phyloP scores from a whole-genome alignment of 2,888 invertebrate species.

The Phaedon cochleariae region DNA sequence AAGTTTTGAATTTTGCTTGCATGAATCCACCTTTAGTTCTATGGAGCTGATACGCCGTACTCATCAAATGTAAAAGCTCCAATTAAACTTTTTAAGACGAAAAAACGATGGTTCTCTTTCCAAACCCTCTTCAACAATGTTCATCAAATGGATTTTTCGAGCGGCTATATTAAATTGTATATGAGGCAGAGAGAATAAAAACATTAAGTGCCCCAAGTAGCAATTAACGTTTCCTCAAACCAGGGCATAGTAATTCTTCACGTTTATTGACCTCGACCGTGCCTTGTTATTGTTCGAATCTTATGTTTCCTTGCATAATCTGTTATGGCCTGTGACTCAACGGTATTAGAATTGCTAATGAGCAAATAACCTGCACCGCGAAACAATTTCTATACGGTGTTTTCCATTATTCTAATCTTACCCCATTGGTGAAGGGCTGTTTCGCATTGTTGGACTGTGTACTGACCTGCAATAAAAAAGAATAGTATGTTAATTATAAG shows the following conservation, averaged over 20 bases:
- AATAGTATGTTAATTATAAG: no score
- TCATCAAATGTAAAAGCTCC: no score
- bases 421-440: not conserved
- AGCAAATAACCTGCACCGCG: not conserved
- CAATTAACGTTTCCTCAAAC: conserved; percentile 14
- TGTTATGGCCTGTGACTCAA: conserved; percentile 28
- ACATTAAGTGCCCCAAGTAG: conserved; percentile 7
- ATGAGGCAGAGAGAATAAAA: not conserved
- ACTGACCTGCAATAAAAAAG: conserved; percentile 27
- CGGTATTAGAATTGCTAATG: conserved; percentile 33
- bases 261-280: conserved; percentile 19
- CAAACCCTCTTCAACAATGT: no score
- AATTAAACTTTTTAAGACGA: no score
- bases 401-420: not conserved
- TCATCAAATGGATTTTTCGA: no score
- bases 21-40: no score
- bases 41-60: no score
- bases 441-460: not conserved
- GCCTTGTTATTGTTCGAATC: conserved; percentile 6
- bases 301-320: conserved; percentile 32
- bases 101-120: no score
- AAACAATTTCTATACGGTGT: not conserved
- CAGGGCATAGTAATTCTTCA: conserved; percentile 12
- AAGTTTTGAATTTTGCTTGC: no score
- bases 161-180: no score